Base-by-base conservation (phyloP, 2,888 invertebrate genomes). In the Polydrusus tereticollis region DNA sequence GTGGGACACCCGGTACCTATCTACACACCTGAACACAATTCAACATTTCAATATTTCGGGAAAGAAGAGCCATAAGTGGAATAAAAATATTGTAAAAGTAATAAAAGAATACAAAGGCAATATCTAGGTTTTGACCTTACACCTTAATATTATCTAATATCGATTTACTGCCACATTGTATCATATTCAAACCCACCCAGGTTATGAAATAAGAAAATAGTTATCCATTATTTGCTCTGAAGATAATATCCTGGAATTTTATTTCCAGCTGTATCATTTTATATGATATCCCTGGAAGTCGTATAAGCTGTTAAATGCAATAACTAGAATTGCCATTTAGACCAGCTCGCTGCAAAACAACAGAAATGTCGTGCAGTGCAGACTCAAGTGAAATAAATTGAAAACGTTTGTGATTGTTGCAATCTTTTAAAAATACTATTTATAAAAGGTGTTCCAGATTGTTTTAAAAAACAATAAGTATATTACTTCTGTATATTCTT, bases 301-400 rank as follows among this genome's bases (percentile, higher is more conserved):
- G 29, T 62, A 63, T 63, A 62, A 69, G 57, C 69, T 69, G n/a
- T 69, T 63, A 14, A 33, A 69, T 26, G 50, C 57, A 43, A 45
- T 69, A 69, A 69, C 69, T 29, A 47, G 45, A 63, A 69, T 63
- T 62, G 68, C 62, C 69, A 57, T 69, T 69, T 69, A 57, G 63
- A 47, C 63, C 69, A 69, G 47, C 63, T 69, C 55, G 62, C 68
- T 68, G 47, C 67, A 58, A 67, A 67, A 67, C 59, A 67, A 67
- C 67, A n/a, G n/a, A n/a, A n/a, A n/a, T n/a, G n/a, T n/a, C n/a
- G n/a, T 59, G 67, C 59, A 67, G 21, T 38, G 47, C 21, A 58
- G 43, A 33, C 36, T 43, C 36, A 66, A 36, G 21, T 45, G 18
- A 20, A 20, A 23, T 14, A 21, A 64, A 52, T 52, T 52, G 63